Percentiles rank a stretch among this genome's conserved stretches.
Conservation (phyloP, 1,140 invertebrate species). For the Saccostrea cuccullata region DNA sequence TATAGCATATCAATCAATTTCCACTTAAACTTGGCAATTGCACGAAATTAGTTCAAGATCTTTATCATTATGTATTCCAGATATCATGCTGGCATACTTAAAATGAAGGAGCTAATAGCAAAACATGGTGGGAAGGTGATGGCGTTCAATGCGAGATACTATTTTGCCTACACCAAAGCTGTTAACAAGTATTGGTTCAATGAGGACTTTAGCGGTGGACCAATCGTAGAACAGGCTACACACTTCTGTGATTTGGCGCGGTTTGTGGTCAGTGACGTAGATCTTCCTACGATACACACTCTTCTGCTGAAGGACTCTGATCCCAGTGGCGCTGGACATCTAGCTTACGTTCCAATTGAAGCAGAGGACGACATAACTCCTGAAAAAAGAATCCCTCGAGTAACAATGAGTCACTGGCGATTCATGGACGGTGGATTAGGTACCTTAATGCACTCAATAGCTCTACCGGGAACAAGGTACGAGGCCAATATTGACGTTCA, state of each 20-base stretch:
- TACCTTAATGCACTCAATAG: slow-evolving; percentile 57
- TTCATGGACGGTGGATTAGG: slow-evolving; percentile 52
- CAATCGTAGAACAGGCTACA: slow-evolving; percentile 58
- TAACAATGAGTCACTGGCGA: slow-evolving; percentile 58
- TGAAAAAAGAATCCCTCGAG: slow-evolving; percentile 48
- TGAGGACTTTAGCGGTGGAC: slow-evolving; percentile 53
- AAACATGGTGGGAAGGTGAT: slow-evolving; percentile 56
- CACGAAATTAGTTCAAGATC: too few relatives aligned
- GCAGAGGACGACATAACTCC: slow-evolving; percentile 48
- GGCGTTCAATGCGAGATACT: slow-evolving; percentile 57
- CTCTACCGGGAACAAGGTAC: slow-evolving; percentile 54
- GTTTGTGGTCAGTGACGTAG: slow-evolving; percentile 48
- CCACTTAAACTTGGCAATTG: too few relatives aligned
- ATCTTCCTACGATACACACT: slow-evolving; percentile 45
- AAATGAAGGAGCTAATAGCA: slow-evolving; percentile 58
- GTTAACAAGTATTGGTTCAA: slow-evolving; percentile 58
- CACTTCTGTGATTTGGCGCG: slow-evolving; percentile 56
- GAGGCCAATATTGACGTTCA: slow-evolving; percentile 59
- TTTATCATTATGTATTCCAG: slow-evolving; percentile 29
- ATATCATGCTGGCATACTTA: slow-evolving; percentile 55
- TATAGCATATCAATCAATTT: too few relatives aligned
- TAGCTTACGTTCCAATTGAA: slow-evolving; percentile 31
- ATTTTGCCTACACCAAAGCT: slow-evolving; percentile 54
- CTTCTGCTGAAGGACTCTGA: slow-evolving; percentile 51
- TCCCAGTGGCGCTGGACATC: slow-evolving; percentile 39